Evolutionary conservation across 2,113 vertebrate genomes (phyloP).

Genomic region (Limanda limanda): DNA sequence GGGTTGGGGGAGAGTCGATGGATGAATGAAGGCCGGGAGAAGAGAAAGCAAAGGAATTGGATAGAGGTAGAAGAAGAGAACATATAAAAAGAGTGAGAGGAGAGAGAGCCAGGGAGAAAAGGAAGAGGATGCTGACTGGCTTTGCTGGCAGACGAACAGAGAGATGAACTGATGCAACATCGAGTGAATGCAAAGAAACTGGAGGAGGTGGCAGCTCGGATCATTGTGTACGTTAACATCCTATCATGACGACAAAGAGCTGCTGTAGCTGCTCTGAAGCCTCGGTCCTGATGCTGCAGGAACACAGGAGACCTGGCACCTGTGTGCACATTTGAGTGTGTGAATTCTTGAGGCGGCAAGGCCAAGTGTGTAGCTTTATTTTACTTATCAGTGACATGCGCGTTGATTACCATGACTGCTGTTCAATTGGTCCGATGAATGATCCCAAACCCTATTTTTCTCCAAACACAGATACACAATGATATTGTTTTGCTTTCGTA

Average conservation of each 20-base stretch:
- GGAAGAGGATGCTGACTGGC: conserved; percentile 26
- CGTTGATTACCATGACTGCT: conserved; percentile 67
- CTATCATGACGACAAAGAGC: conserved; percentile 58
- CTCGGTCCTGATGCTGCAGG: conserved; percentile 27
- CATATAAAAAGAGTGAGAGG: conserved; percentile 1
- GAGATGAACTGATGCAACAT: conserved; percentile 41
- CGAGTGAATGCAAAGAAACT: conserved; percentile 31
- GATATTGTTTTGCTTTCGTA: too few species aligned
- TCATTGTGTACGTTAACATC: conserved; percentile 23
- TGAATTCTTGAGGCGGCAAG: conserved; percentile 32
- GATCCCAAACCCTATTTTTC: conserved; percentile 24
- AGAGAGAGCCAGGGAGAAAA: conserved; percentile 3
- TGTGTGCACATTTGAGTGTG: neutral
- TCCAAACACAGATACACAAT: neutral
- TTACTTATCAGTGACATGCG: conserved; percentile 67
- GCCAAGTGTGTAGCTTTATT: conserved; percentile 43
- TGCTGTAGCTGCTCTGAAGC: conserved; percentile 40
- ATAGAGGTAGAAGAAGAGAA: conserved; percentile 5
- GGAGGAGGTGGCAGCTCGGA: conserved; percentile 20
- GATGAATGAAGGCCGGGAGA: neutral
- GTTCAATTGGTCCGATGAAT: conserved; percentile 68
- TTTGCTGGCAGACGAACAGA: conserved; percentile 37
- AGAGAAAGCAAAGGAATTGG: neutral
- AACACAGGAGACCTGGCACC: conserved; percentile 29
- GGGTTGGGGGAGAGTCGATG: neutral